Evolutionary conservation across 2,888 invertebrate species (phyloP), one percentile per base, ranked within the genome.

Genomic region (Spilosoma lubricipeda): DNA sequence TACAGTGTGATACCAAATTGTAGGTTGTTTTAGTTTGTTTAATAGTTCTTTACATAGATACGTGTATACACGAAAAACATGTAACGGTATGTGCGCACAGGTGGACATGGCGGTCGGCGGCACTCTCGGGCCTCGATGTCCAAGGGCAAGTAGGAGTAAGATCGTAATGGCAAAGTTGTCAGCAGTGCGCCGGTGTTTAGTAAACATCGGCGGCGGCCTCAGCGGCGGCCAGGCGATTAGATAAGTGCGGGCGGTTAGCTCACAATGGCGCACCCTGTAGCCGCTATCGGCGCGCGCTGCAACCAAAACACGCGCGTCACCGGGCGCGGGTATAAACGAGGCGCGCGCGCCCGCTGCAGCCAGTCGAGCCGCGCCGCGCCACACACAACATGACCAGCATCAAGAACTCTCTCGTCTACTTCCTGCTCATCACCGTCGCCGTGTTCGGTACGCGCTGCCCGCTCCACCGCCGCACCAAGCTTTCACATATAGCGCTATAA

Each of bases 391-490:
- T 92, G 92, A 78, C 82, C 72, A 80, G 83, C 36, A 73, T 88
- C 80, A 90, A 86, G 82, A 85, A 84, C 77, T 85, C 85, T 13
- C 23, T 92, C 76, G 80, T 94, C n/a, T 93, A 88, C 83, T 81
- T 89, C 71, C 89, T 94, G 59, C 87, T 94, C 2, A 80, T 93
- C 75, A 87, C 92, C 70, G 89, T 89, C 64, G 82, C 88, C 15
- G 92, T 92, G 5, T 80, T 89, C 65, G 94, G 94, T 94, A 80
- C 91, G 87, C 67, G 4, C 63, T 13, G 8, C 30, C 59, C 4
- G 15, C 8, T 15, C 27, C 15, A 15, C 3, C 11, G 15, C n/a
- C n/a, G 27, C 18, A 5, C 0, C 15, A 15, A 27, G 9, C 56
- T 27, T 27, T 0, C 0, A 8, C 8, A 36, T 8, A 36, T 36